Evolutionary conservation across 1,140 invertebrate species (phyloP), one percentile per base, ranked within the genome.

Genomic region (Tribolium madens): DNA sequence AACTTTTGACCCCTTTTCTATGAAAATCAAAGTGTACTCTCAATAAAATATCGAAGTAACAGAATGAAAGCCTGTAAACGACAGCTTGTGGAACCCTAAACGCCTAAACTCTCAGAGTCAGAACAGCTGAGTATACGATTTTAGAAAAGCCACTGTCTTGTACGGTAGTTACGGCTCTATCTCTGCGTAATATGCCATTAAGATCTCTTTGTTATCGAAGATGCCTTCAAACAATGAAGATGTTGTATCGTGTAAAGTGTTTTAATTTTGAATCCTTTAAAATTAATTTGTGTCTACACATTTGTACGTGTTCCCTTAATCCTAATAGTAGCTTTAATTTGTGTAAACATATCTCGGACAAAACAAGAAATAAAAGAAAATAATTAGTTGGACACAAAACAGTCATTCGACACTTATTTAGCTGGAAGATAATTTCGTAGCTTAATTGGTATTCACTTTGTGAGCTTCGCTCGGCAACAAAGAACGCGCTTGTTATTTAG

Each of bases 31-130:
- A 64, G 57, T 13, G 13, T 64, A 64, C 26, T 64, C 57, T 64
- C 57, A 64, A 64, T 64, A 64, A 64, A 64, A 64, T 57, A 57
- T 64, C 57, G 57, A 64, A 64, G 57, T 64, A 64, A 64, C 57
- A 64, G 14, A 64, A 64, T 14, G 57, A 64, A 64, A 64, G 57
- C 14, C 21, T 64, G 57, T 64, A 64, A 64, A 64, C 57, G 57
- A 64, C 57, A 33, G 57, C 57, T 64, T 33, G 57, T 64, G 57
- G 26, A 64, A 64, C 26, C 57, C 26, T 64, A 64, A 64, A 33
- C 57, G 26, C 52, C 52, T 21, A 57, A 42, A 57, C 52, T 57
- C 17, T 57, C 52, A 18, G 52, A 57, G 15, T 6, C 52, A 26
- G 52, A 57, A 57, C 17, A 18, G 57, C 57, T 64, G 57, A 64